phyloP scores from a whole-genome alignment of 1,140 invertebrate species.

The Trichogramma pretiosum region DNA sequence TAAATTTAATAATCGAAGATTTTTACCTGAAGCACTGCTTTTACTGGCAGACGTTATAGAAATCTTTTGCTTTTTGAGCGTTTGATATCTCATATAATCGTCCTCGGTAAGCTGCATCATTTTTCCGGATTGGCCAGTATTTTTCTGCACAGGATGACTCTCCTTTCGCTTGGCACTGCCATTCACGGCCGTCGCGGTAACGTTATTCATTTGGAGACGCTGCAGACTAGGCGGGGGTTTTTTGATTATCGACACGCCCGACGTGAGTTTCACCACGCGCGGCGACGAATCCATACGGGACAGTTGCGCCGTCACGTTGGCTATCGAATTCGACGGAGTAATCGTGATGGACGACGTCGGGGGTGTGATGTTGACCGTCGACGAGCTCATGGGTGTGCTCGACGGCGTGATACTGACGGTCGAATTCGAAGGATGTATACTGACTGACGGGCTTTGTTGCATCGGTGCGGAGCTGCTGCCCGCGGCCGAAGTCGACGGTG shows the following conservation, averaged over 20 bases:
- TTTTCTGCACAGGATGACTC: constrained; percentile 8
- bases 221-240: constrained; percentile 41
- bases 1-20: constrained; percentile 3
- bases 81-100: constrained; percentile 34
- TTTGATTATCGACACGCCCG: constrained; percentile 41
- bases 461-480: neutral
- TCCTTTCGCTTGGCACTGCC: constrained; percentile 30
- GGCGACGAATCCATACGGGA: constrained; percentile 8
- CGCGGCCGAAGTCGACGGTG: too few relatives aligned
- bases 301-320: constrained; percentile 11
- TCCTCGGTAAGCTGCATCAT: constrained; percentile 37
- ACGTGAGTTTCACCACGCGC: constrained; percentile 29
- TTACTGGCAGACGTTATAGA: neutral
- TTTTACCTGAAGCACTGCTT: constrained; percentile 6
- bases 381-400: constrained; percentile 16
- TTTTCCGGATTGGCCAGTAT: constrained; percentile 24
- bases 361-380: constrained; percentile 12
- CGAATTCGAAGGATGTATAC: too few relatives aligned
- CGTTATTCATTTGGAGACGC: constrained; percentile 25
- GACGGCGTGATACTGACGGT: too few relatives aligned
- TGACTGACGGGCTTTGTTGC: too few relatives aligned
- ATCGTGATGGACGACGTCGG: neutral
- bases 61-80: constrained; percentile 38
- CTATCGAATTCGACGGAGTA: too few relatives aligned
- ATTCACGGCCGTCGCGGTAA: constrained; percentile 19